Percentiles rank a stretch among this genome's conserved stretches.
Evolutionary conservation across 1,140 invertebrate genomes (phyloP).

Genomic region (Ostrea edulis): DNA sequence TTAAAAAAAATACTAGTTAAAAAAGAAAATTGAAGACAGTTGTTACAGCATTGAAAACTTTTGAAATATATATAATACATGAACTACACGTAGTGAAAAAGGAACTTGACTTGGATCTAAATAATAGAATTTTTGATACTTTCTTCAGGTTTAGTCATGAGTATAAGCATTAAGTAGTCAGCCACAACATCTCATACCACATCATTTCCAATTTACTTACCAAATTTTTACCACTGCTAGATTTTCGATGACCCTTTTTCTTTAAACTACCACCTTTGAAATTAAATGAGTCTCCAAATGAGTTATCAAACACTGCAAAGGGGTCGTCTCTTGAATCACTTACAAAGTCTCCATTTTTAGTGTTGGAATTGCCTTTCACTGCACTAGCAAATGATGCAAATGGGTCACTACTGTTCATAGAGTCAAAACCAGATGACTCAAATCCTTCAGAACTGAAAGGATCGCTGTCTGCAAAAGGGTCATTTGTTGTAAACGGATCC

Average conservation of each 20-base stretch:
- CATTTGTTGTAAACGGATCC: slow-evolving; percentile 60
- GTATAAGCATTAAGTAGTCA: slow-evolving; percentile 1
- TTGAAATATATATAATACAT: neutral
- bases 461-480: slow-evolving; percentile 60
- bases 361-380: neutral
- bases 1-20: neutral
- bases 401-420: slow-evolving; percentile 51
- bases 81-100: neutral
- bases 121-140: neutral
- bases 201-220: slow-evolving; percentile 15
- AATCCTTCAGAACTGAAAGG: slow-evolving; percentile 55
- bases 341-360: slow-evolving; percentile 45
- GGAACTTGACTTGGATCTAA: neutral
- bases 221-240: slow-evolving; percentile 37
- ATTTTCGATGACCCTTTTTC: slow-evolving; percentile 49
- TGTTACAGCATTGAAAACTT: too few species aligned
- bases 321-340: slow-evolving; percentile 56
- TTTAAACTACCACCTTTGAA: slow-evolving; percentile 53
- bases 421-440: slow-evolving; percentile 43
- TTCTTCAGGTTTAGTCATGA: neutral
- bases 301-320: slow-evolving; percentile 64
- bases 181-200: neutral
- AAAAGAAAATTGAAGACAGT: neutral
- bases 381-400: slow-evolving; percentile 55
- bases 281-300: slow-evolving; percentile 53